Base-by-base conservation (phyloP, 2,888 invertebrate species). In the Fragum fragum region DNA sequence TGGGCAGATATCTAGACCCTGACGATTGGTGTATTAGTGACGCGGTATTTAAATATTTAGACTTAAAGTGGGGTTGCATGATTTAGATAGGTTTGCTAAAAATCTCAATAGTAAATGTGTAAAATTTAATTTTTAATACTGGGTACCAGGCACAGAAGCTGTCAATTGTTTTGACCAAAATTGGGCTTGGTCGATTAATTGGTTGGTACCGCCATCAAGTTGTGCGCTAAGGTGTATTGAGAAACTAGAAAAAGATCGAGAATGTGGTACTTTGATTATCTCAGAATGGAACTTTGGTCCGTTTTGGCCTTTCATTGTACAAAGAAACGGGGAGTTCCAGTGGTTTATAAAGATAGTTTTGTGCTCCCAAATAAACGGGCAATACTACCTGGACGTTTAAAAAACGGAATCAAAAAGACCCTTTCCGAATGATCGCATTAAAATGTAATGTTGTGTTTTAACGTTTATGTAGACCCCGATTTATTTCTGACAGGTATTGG, bases 181-280 rank as follows among this genome's bases (percentile, higher is more conserved):
- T 23, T 79, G 74, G 70, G 16, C n/a, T 47, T 23, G 63, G 11
- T 29, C 42, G 9, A 26, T 42, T 7, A 79, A 79, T 26, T 79
- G 70, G 79, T 21, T 47, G 57, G 79, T 79, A 53, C 79, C 79
- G 11, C 79, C 79, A 18, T 74, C 74, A 52, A 68, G 21, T 18
- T 52, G 59, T 21, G 69, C 32, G 23, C 36, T 53, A 26, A 57
- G 26, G 1, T 52, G 68, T 47, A 26, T 78, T n/a, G 53, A 57
- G 18, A 73, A 78, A 59, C 18, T 59, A 28, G 21, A 53, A 6
- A 32, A n/a, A 9, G 78, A 73, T 29, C 52, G 57, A 29, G 39
- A 42, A 11, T 36, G 23, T 29, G 47, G 73, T 29, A 78, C 68
- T 57, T 57, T 78, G 68, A 53, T 78, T 55, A 66, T 78, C 47